phyloP scores from a whole-genome alignment of 2,113 vertebrate genomes.

The Sapayoa aenigma region DNA sequence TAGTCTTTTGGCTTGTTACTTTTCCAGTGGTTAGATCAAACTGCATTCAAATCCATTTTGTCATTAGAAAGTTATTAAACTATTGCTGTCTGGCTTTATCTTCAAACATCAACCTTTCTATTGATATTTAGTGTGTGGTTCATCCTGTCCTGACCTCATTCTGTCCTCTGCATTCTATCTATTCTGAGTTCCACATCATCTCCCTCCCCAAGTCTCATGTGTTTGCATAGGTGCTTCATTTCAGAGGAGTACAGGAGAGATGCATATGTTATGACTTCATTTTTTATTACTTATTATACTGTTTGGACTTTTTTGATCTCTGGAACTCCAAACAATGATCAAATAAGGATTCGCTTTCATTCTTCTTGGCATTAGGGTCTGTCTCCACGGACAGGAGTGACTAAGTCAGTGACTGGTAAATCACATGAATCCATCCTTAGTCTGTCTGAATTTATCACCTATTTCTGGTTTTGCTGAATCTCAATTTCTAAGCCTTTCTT shows the following conservation, averaged over 20 bases:
- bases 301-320: conserved; percentile 9
- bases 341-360: conserved; percentile 1
- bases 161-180: not conserved
- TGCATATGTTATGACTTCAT: not conserved
- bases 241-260: not conserved
- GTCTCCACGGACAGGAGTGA: not conserved
- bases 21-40: not conserved
- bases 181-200: fast-evolving
- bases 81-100: not conserved
- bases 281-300: not conserved
- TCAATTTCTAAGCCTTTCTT: not conserved
- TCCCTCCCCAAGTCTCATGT: not conserved
- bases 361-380: conserved; percentile 9
- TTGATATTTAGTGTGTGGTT: not conserved
- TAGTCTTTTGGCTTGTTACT: not conserved
- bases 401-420: not conserved
- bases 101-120: not conserved
- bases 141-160: not conserved
- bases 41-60: not conserved
- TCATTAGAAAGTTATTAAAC: not conserved
- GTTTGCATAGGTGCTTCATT: conserved; percentile 12
- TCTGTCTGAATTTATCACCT: not conserved
- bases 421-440: not conserved
- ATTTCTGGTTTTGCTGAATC: not conserved
- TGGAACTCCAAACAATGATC: not conserved